Evolutionary conservation across 2,113 vertebrate species (phyloP), one percentile per base, ranked within the genome.

Genomic region (Strigops habroptila): DNA sequence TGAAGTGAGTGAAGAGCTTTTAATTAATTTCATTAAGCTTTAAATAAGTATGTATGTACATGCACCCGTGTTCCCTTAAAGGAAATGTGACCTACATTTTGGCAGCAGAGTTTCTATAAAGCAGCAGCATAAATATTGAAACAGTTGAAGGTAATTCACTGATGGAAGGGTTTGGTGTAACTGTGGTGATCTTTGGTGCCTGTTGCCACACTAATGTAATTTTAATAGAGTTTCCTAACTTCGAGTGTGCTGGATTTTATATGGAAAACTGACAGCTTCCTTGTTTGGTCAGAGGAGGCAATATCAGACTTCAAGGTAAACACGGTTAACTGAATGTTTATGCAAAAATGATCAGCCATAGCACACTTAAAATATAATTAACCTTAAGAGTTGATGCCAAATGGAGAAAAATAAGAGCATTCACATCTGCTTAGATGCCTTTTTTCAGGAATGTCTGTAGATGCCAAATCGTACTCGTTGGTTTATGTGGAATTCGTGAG

Each of bases 1-100:
- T 76, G 95, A 90, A 96, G 95, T 65, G 70, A 68, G 83, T 87
- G 93, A 93, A 83, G 84, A 96, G 46, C 96, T 97, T 96, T 96
- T 95, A 93, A 97, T 96, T 96, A 95, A 94, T 93, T 94, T 96
- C 74, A 90, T 93, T 93, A 94, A 95, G 88, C 76, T 90, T 96
- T 95, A 83, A 95, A 24, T 90, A 94, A 90, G 86, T 64, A 31
- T 57, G 33, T n/a, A 6, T 43, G 43, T 73, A 62, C 0, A 2
- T 86, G 59, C 60, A 43, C 52, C 81, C 46, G 3, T 30, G 60
- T 53, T 28, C 19, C 7, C 77, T 86, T 86, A 37, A 94, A 94
- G 79, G 85, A 94, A 85, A 46, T 23, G 51, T 87, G 96, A 96
- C 96, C 96, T 94, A 65, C 82, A 94, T 95, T 95, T 94, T 89